These are phyloP conservation scores for Grallaria varia DNA, from an alignment of 2,113 vertebrate species.

Conservation along the genomic window DNA sequence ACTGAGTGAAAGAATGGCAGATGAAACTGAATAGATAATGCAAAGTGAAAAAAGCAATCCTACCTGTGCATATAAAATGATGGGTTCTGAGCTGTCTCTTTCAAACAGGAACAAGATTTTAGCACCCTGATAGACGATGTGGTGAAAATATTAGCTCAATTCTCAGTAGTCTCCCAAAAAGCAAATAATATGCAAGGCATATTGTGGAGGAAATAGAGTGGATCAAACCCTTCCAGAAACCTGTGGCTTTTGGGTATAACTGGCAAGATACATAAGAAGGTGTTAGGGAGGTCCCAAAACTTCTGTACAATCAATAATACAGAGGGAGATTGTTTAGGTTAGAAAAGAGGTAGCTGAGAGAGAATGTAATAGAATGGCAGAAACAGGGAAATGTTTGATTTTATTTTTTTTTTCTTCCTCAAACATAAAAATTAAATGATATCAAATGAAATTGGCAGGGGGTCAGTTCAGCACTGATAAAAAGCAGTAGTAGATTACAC, in stretches of 20 bases:
- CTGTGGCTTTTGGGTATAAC: background rate
- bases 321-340: background rate
- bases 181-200: background rate
- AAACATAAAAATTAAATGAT: background rate
- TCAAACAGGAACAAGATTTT: background rate
- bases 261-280: background rate
- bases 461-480: background rate
- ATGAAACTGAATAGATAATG: background rate
- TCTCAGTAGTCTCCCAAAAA: background rate
- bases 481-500: background rate
- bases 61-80: background rate
- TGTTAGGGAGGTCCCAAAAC: background rate
- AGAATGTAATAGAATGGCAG: background rate
- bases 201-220: background rate
- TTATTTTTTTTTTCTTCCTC: background rate
- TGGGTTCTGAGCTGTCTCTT: background rate
- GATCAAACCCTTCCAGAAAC: background rate
- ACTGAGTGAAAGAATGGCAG: background rate
- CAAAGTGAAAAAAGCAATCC: background rate
- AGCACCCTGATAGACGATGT: background rate
- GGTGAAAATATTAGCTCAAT: background rate
- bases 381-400: background rate
- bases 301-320: background rate
- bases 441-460: background rate
- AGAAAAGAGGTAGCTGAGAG: background rate